A percentile compares a stretch with the other conserved stretches of the same genome.
These are phyloP conservation scores for Enteromius treurensis DNA, from an alignment of 2,797 vertebrate species.

Conservation along the genomic window DNA sequence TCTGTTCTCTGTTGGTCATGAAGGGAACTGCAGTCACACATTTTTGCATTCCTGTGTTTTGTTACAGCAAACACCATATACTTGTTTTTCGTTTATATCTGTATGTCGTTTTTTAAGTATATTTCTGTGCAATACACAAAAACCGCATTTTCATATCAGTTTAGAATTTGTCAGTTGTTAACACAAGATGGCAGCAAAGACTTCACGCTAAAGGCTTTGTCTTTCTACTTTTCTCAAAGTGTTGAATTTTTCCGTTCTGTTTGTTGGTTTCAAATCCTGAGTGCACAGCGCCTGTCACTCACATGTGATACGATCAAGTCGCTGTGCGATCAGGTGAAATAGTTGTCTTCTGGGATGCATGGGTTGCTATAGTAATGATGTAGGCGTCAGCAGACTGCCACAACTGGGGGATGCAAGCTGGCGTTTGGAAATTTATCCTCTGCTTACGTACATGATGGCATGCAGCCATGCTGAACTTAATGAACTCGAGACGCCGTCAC, in stretches of 20 bases:
- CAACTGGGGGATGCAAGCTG: conserved; percentile 19
- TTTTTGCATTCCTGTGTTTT: not conserved
- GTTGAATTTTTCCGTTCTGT: not conserved
- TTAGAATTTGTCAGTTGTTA: not conserved
- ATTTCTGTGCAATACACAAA: not conserved
- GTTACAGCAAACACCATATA: not conserved
- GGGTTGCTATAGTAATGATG: conserved; percentile 19
- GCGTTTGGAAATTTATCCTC: not conserved
- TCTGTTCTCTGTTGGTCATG: conserved; percentile 53
- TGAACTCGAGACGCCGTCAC: not conserved
- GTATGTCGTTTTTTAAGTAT: not conserved
- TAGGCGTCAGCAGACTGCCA: conserved; percentile 13
- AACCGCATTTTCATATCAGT: not conserved
- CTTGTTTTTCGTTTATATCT: not conserved
- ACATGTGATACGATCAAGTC: not conserved
- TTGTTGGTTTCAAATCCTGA: not conserved
- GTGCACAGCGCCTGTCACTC: not conserved
- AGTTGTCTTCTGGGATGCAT: conserved; percentile 7
- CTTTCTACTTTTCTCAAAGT: not conserved
- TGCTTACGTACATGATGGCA: conserved; percentile 16
- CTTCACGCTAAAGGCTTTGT: conserved; percentile 8
- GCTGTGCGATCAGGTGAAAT: not conserved
- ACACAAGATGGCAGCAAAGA: conserved; percentile 56
- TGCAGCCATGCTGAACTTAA: not conserved
- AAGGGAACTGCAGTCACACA: conserved; percentile 38